Conservation (phyloP, 1,140 invertebrate species). For the Pinna nobilis region DNA sequence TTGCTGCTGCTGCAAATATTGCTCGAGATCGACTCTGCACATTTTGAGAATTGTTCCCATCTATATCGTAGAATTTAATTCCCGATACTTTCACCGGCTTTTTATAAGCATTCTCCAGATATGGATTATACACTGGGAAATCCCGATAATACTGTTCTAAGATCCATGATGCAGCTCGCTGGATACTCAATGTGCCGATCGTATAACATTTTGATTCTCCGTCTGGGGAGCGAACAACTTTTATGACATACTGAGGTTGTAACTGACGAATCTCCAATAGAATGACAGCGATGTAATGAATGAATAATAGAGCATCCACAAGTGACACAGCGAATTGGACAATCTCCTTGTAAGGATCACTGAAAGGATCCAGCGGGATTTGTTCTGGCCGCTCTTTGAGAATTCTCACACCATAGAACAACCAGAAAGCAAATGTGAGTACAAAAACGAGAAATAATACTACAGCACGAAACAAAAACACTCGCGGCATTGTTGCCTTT, state of each 20-base stretch:
- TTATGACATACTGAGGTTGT: constrained; percentile 92
- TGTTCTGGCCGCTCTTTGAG: constrained; percentile 62
- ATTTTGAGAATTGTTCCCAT: constrained; percentile 77
- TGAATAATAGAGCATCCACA: constrained; percentile 93
- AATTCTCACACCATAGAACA: constrained; percentile 94
- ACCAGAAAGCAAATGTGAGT: constrained; percentile 96
- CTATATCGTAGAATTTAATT: constrained; percentile 98
- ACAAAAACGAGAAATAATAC: constrained; percentile 92
- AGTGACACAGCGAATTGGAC: constrained; percentile 93
- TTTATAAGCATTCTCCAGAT: constrained; percentile 78
- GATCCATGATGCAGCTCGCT: constrained; percentile 94
- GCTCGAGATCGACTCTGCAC: constrained; percentile 76
- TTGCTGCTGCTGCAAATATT: constrained; percentile 77
- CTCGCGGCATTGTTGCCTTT: constrained; percentile 90
- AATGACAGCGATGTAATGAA: constrained; percentile 95
- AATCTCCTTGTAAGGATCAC: constrained; percentile 78
- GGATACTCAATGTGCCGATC: constrained; percentile 93
- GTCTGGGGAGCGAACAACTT: constrained; percentile 94
- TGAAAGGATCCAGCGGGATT: neutral
- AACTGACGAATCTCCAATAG: constrained; percentile 93
- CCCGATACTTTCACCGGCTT: constrained; percentile 76
- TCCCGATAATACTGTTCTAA: constrained; percentile 97
- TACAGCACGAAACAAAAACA: constrained; percentile 92
- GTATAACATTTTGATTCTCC: constrained; percentile 84
- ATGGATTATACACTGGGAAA: constrained; percentile 97